Base-by-base conservation (phyloP, 2,113 vertebrate genomes). In the Piaya cayana region DNA sequence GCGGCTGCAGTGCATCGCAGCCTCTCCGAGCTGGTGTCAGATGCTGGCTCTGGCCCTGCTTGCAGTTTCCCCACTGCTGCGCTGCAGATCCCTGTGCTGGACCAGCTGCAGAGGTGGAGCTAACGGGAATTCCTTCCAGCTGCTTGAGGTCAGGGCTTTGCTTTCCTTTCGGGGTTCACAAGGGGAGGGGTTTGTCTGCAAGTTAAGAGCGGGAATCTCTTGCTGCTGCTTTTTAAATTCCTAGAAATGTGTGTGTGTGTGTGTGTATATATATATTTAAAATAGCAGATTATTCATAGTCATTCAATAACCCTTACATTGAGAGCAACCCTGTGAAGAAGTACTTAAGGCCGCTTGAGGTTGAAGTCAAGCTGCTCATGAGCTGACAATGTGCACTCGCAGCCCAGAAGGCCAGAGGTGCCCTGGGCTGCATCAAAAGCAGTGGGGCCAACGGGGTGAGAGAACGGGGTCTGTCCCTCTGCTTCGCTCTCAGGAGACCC, bases 51-150 rank as follows among this genome's bases (percentile, higher is more conserved):
- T 58, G 74, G 85, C 86, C 87, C 87, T 70, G 92, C 85, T 93
- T 69, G 32, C 3, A 11, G 58, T 95, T 94, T 91, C 90, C 90
- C 88, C 88, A 93, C 29, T 7, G 1, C 76, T 7, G 12, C 4
- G 3, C 88, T 59, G 84, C 9, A 0, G 69, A 58, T 91, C 65
- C 70, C 71, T 5, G 5, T 0, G 2, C 76, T 95, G 93, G 83
- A 86, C 20, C 65, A 15, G 68, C 72, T 92, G 86, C 89, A 94
- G 90, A 91, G 83, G 67, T 53, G 2, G 88, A 89, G 93, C 92
- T 64, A 67, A 32, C 87, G 90, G 90, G 95, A 95, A 96, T 96
- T 94, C 95, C 87, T 91, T 94, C 88, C 92, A 95, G 90, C 96
- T 95, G 93, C 76, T 90, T 60, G 85, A 91, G 53, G 75, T 86